Base-by-base conservation (phyloP, 2,797 vertebrate species). In the Luscinia megarhynchos region DNA sequence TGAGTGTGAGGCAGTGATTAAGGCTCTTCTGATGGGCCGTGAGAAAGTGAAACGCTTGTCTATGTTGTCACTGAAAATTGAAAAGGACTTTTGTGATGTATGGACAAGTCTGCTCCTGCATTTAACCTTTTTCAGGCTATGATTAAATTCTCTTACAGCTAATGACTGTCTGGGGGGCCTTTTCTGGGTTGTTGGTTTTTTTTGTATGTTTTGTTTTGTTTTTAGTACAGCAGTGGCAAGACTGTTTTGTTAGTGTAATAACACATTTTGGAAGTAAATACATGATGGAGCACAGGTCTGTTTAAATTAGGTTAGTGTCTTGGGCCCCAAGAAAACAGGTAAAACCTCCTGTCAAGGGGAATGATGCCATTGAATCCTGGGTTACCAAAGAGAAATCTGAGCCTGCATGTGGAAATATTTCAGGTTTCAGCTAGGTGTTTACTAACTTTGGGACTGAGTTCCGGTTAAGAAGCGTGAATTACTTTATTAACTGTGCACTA, bases 321-420 rank as follows among this genome's bases (percentile, higher is more conserved):
- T 40, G 21, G 36, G 34, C 58, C n/a, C 32, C 34, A 40, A 70
- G 69, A 34, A 84, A 95, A 86, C 6, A 22, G 67, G 81, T 70
- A 34, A 72, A 68, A 80, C 20, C 14, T 61, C 24, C 59, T 54
- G 34, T 67, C 20, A 45, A 20, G 63, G 24, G 41, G 38, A 87
- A 36, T 7, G 15, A 46, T 51, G 26, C 43, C 0, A 0, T 41
- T 76, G 40, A 66, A 29, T 81, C 34, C 9, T 0, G 2, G 18
- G 6, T 87, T 90, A 38, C 22, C 20, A 11, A 40, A 78, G 32
- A 70, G 57, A 79, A 82, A 67, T 57, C 18, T 51, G 87, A 84
- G n/a, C 16, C 26, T 57, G 79, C 18, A 9, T 45, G 24, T 81
- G 69, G 50, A 63, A 69, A 34, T 0, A 2, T 78, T 69, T 84